phyloP scores from a whole-genome alignment of 2,797 vertebrate species.

The Gadopsis bispinosus region DNA sequence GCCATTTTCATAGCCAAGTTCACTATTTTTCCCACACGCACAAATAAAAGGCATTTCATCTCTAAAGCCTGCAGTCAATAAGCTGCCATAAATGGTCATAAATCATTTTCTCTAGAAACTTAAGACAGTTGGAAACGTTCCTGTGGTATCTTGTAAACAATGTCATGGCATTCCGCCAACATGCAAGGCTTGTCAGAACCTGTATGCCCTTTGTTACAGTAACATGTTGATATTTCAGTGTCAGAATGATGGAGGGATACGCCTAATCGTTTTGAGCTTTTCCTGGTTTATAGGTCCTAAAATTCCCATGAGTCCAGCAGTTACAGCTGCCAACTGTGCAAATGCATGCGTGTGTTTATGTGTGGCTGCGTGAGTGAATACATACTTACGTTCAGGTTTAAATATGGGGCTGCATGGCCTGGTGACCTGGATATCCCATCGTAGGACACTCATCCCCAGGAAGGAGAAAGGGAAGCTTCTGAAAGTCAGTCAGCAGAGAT shows the following conservation, averaged over 20 bases:
- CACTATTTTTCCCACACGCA: slow-evolving; percentile 50
- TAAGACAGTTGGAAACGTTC: slow-evolving; percentile 33
- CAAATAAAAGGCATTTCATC: slow-evolving; percentile 12
- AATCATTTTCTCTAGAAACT: slow-evolving; percentile 14
- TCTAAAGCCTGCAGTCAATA: slow-evolving; percentile 37
- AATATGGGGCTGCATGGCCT: slow-evolving; percentile 22
- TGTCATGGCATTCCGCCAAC: slow-evolving; percentile 5
- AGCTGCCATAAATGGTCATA: slow-evolving; percentile 17
- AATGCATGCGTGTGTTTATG: slow-evolving; percentile 3
- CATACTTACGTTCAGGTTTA: slow-evolving; percentile 17
- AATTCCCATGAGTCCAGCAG: slow-evolving; percentile 8
- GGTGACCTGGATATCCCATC: slow-evolving; percentile 70
- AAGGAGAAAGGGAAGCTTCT: slow-evolving; percentile 58
- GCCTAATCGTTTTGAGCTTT: neutral
- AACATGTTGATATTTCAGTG: neutral
- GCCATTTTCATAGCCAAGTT: slow-evolving; percentile 38
- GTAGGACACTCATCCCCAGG: slow-evolving; percentile 48
- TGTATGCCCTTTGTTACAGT: slow-evolving; percentile 40
- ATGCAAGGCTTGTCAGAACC: slow-evolving; percentile 52
- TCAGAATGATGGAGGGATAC: slow-evolving; percentile 20
- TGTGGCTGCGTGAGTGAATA: slow-evolving; percentile 18
- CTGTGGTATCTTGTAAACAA: slow-evolving; percentile 32
- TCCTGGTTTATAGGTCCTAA: neutral
- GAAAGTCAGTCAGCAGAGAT: slow-evolving; percentile 30
- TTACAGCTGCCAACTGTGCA: neutral